Evolutionary conservation across 2,888 invertebrate genomes (phyloP).

Genomic region (Melanchra persicariae): DNA sequence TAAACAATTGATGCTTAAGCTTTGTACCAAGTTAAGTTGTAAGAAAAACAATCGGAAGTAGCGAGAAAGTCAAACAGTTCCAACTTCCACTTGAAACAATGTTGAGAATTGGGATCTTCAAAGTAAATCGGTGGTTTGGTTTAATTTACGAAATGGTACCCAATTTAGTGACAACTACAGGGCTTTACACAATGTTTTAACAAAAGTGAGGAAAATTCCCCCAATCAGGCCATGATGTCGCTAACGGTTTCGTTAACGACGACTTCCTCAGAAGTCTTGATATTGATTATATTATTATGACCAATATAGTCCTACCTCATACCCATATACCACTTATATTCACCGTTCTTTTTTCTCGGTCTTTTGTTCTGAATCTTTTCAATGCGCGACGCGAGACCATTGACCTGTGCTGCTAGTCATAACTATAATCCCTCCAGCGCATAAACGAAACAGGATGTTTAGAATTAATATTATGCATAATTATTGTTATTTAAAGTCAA

Average conservation of each 20-base stretch:
- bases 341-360: neutral
- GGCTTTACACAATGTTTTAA: neutral
- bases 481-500: constrained; percentile 14
- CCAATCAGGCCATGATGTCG: neutral
- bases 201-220: neutral
- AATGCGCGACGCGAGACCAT: constrained; percentile 6
- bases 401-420: constrained; percentile 35
- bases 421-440: constrained; percentile 20
- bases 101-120: constrained; percentile 26
- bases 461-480: constrained; percentile 37
- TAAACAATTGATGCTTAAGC: constrained; percentile 56
- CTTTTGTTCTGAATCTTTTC: neutral
- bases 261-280: neutral
- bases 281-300: constrained; percentile 16
- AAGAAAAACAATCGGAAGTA: constrained; percentile 56
- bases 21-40: constrained; percentile 50
- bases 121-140: constrained; percentile 34
- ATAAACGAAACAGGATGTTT: constrained; percentile 44
- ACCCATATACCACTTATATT: neutral
- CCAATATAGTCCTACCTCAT: neutral
- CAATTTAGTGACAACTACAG: constrained; percentile 3
- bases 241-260: neutral
- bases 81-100: constrained; percentile 41
- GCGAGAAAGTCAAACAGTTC: constrained; percentile 41
- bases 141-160: constrained; percentile 34